phyloP scores from a whole-genome alignment of 1,140 invertebrate species.

The Caenorhabditis tropicalis region DNA sequence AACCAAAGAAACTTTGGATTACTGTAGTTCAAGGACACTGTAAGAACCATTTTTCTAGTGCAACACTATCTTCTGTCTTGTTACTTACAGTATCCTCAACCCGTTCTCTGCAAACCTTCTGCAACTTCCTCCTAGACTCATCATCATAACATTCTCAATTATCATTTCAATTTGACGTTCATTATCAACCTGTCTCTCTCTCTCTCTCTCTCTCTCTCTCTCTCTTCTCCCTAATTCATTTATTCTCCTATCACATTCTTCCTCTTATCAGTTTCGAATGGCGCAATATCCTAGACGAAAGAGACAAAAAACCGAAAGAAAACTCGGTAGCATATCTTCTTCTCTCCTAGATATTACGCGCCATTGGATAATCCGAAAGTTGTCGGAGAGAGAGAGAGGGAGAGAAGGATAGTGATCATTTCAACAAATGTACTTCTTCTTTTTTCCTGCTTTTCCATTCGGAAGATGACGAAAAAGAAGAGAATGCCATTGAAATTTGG shows the following conservation, averaged over 20 bases:
- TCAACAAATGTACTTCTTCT: constrained; percentile 36
- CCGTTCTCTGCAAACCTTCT: background rate
- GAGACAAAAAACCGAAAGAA: constrained; percentile 16
- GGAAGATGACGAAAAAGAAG: background rate
- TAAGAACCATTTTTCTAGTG: too few species aligned
- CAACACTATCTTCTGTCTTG: background rate
- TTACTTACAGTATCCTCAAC: background rate
- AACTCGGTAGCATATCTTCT: background rate
- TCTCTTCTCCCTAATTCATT: background rate
- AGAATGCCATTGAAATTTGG: constrained; percentile 14
- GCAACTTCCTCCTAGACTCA: background rate
- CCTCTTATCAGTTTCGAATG: background rate
- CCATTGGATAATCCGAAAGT: constrained; percentile 1
- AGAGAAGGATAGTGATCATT: constrained; percentile 5
- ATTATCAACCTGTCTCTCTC: background rate
- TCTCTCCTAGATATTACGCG: background rate
- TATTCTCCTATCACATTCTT: background rate
- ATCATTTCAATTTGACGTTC: background rate
- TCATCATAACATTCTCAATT: background rate
- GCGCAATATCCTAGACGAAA: constrained; percentile 4
- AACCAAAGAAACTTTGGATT: too few species aligned
- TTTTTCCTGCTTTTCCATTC: background rate
- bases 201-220: too few species aligned
- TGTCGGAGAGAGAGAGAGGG: background rate
- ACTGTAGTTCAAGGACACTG: too few species aligned